Base-by-base conservation (phyloP, 2,888 invertebrate genomes). In the Litoditis marina region DNA sequence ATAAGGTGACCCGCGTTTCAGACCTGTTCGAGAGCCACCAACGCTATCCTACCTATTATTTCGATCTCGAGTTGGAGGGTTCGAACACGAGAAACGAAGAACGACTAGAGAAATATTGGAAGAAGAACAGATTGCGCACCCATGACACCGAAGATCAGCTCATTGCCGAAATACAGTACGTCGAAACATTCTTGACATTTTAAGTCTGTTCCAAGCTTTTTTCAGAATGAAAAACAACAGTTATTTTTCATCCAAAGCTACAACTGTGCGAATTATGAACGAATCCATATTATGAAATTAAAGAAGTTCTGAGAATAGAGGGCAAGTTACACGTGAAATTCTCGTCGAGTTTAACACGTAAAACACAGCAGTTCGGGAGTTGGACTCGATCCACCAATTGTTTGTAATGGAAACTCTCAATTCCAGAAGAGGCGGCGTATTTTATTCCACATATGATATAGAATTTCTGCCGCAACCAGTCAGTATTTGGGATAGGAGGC, bases 401-500 rank as follows among this genome's bases (percentile, higher is more conserved):
- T n/a, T 28, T 11, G 11, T 34, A 3, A 47, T 27, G 5, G 2
- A 1, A 22, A 47, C 27, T 1, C 13, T 47, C n/a, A 2, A 31
- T 59, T 52, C 39, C 50, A 74, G 68, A 39, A 60, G 63, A 63
- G 75, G 75, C 13, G 73, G 69, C 1, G 71, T 75, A 1, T 71
- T 71, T 44, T 75, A 63, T 31, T 73, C 73, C 1, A 63, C 69
- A 1, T 71, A 69, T 54, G 75, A 75, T 39, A 66, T 75, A 11
- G 75, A 75, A 42, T 66, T 73, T 16, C 61, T 73, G 11, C 71
- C 73, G 11, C 34, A 66, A 36, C 58, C 68, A 5, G 67, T 75
- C 8, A 68, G 68, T 49, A 62, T 61, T 13, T 71, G 73, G 71
- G 63, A 71, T 50, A 16, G 53, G 34, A 71, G 71, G 42, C 44